A percentile compares a stretch with the other conserved stretches of the same genome.
phyloP scores from a whole-genome alignment of 2,888 invertebrate genomes.

The Polyommatus icarus region DNA sequence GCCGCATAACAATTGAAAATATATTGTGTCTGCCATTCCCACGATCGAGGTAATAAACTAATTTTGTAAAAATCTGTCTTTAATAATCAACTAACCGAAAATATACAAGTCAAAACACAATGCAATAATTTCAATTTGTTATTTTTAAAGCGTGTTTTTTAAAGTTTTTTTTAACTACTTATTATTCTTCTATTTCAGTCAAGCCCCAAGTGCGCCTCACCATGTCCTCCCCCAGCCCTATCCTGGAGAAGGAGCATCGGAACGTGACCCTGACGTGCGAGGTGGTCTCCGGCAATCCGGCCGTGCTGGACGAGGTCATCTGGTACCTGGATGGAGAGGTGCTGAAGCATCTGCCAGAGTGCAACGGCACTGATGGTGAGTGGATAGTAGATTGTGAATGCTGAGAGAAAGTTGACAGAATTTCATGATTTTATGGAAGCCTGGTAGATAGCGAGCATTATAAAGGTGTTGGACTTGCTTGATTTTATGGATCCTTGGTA shows the following conservation, averaged over 20 bases:
- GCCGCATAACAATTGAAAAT: too few relatives aligned
- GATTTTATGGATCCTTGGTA: too few relatives aligned
- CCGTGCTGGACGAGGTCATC: constrained; percentile 85
- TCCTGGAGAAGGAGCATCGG: constrained; percentile 87
- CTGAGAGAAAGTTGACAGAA: not conserved
- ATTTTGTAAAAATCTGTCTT: too few relatives aligned
- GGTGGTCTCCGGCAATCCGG: constrained; percentile 89
- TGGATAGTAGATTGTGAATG: not conserved
- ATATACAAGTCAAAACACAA: too few relatives aligned
- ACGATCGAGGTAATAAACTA: too few relatives aligned
- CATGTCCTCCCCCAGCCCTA: constrained; percentile 88
- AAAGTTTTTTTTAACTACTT: too few relatives aligned
- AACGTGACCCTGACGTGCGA: constrained; percentile 92
- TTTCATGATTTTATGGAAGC: not conserved
- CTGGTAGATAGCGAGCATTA: constrained; percentile 39
- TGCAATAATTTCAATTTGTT: too few relatives aligned
- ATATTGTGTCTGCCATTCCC: too few relatives aligned
- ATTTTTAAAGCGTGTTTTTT: too few relatives aligned
- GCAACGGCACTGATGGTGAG: constrained; percentile 80
- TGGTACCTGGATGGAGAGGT: constrained; percentile 93
- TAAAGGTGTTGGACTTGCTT: too few relatives aligned
- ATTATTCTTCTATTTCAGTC: constrained; percentile 73
- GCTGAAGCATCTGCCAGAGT: constrained; percentile 92
- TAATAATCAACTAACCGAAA: too few relatives aligned
- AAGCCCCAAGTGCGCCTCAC: constrained; percentile 88